These are phyloP conservation scores for Antrozous pallidus DNA, from an alignment of 2,797 vertebrate genomes.

Conservation along the genomic window DNA sequence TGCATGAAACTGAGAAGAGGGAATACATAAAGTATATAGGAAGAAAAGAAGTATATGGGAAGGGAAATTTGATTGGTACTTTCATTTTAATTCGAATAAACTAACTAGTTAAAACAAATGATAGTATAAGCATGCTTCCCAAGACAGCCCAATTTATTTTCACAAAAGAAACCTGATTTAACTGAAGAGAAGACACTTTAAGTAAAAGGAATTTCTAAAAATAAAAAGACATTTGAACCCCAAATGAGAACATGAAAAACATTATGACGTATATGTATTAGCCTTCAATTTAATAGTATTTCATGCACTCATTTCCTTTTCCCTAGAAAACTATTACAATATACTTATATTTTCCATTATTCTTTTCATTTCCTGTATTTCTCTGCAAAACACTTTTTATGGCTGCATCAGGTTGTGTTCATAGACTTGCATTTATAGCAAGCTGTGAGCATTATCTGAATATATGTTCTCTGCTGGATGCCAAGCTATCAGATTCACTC, in stretches of 20 bases:
- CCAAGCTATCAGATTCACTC: conserved; percentile 22
- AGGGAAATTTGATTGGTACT: not conserved
- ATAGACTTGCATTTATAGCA: conserved; percentile 56
- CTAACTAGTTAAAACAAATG: conserved; percentile 28
- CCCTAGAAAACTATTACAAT: conserved; percentile 53
- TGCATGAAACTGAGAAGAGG: not conserved
- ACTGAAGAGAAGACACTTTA: not conserved
- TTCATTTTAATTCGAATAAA: conserved; percentile 30
- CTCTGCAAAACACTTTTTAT: conserved; percentile 54
- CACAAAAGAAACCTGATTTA: conserved; percentile 38
- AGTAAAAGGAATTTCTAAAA: conserved; percentile 47
- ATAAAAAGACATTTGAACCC: conserved; percentile 44
- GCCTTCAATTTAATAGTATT: conserved; percentile 44
- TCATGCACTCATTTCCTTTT: conserved; percentile 18
- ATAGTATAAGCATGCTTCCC: not conserved
- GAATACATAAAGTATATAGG: not conserved
- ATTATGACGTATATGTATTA: conserved; percentile 45
- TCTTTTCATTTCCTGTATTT: conserved; percentile 54
- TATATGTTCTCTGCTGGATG: conserved; percentile 57
- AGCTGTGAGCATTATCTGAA: conserved; percentile 68
- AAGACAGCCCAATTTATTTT: conserved; percentile 29
- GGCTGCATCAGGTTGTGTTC: conserved; percentile 54
- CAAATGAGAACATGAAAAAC: not conserved
- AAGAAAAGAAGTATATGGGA: not conserved
- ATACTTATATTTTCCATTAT: conserved; percentile 56